A percentile compares a stretch with the other conserved stretches of the same genome.
Conservation (phyloP, 2,888 invertebrate genomes). For the Eupsilia transversa region DNA sequence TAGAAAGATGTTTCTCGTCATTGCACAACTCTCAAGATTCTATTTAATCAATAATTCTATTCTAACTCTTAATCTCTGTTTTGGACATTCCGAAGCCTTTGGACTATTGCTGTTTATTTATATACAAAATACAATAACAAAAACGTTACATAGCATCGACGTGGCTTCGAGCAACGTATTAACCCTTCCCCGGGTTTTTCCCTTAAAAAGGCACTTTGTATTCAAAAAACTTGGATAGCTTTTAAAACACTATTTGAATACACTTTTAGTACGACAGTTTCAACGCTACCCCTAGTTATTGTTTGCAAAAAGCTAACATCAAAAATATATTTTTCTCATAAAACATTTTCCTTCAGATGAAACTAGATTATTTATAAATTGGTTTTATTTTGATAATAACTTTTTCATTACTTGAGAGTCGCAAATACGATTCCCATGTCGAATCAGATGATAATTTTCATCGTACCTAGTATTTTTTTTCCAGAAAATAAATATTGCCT, state of each 20-base stretch:
- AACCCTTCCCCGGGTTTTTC: conserved; percentile 18
- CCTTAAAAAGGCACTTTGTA: conserved; percentile 61
- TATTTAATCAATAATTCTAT: too few species aligned
- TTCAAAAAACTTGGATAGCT: conserved; percentile 65
- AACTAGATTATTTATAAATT: conserved; percentile 28
- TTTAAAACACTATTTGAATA: conserved; percentile 59
- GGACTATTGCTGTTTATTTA: not conserved
- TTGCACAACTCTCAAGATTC: not conserved
- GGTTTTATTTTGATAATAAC: not conserved
- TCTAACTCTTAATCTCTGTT: not conserved
- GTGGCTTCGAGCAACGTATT: conserved; percentile 7
- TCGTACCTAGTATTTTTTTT: not conserved
- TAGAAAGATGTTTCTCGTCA: not conserved
- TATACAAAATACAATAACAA: conserved; percentile 21
- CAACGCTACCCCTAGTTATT: not conserved
- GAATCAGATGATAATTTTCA: not conserved
- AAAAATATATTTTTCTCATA: not conserved
- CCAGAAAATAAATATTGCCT: not conserved
- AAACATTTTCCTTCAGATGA: not conserved
- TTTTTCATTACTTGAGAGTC: not conserved
- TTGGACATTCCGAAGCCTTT: not conserved
- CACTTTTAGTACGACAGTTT: conserved; percentile 8
- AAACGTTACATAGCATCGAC: not conserved
- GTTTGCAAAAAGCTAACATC: conserved; percentile 21
- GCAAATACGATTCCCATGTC: not conserved